Evolutionary conservation across 2,113 vertebrate species (phyloP), one percentile per base, ranked within the genome.

Genomic region (Zingel zingel): DNA sequence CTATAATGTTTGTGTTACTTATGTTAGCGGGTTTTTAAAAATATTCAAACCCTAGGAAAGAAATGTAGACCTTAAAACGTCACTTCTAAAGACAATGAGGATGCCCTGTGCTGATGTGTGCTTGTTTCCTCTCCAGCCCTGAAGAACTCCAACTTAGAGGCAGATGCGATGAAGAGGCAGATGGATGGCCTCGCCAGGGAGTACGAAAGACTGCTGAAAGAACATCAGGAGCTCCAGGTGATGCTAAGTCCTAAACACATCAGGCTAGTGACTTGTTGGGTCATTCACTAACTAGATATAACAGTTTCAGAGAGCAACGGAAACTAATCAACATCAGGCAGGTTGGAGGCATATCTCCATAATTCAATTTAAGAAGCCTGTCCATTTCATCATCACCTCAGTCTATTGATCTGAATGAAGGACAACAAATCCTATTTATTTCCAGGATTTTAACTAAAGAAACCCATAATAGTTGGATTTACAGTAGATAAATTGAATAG

Each of bases 221-320:
- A 97, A 88, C 96, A 97, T 64, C 94, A 96, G 69, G 86, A 89
- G 61, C 94, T 99, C 77, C 97, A 97, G 97, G 98, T 99, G 54
- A 86, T 5, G 9, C 1, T 39, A 6, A 12, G 56, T 27, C 19
- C 14, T 25, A 66, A 56, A 85, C 10, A 21, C 13, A 53, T 6
- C 54, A 33, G n/a, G 14, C 62, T 65, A 58, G 51, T 67, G 21
- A 50, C 19, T 75, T 72, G 14, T 51, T 54, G 58, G 25, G 16
- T 50, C 33, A 7, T 61, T 66, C 45, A 19, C 12, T 36, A 36
- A 19, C 25, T 64, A 45, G 27, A 75, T n/a, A n/a, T 33, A 62
- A 51, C 54, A 53, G 39, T 61, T 56, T 47, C 9, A 62, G 33
- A n/a, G 33, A 15, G 68, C 39, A 14, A 43, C 27, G 57, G 6